Base-by-base conservation (phyloP, 2,888 invertebrate genomes). In the Drosophila prostipennis region DNA sequence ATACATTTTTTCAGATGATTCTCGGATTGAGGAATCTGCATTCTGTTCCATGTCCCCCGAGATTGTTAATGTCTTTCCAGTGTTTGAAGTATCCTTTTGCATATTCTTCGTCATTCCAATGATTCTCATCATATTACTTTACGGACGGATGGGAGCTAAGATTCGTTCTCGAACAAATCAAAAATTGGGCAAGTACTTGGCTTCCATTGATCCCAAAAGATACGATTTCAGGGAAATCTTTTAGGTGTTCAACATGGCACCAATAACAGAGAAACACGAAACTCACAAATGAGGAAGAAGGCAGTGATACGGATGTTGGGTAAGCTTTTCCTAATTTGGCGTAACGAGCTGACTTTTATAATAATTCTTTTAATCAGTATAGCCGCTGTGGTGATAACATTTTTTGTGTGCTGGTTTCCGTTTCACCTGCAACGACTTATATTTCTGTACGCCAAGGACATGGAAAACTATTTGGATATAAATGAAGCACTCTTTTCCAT, bases 321-420 rank as follows among this genome's bases (percentile, higher is more conserved):
- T 97, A 92, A 93, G 89, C 5, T 45, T 16, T 52, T 56, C 23
- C 3, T 3, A n/a, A 8, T 16, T 8, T 3, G 19, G 8, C 5
- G 2, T 23, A 10, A 26, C 6, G 7, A n/a, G 14, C n/a, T 2
- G 3, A 10, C 26, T n/a, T 10, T 16, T n/a, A 29, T 34, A 42
- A 13, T 40, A 14, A 40, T 26, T 46, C 39, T 8, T 48, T 63
- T 11, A 63, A 61, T 48, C 34, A 11, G 36, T 48, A 67, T 40
- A 98, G 98, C 96, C 78, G 97, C 97, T 3, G 98, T 98, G 23
- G 98, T 98, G 57, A 93, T 98, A 7, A 96, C 97, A 36, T 98
- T 98, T 93, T 98, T 98, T 93, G 93, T 98, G 11, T 98, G 98
- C 92, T 98, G 98, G 98, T 97, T 98, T 0, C 98, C 98, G 32